phyloP scores from a whole-genome alignment of 2,888 invertebrate species.

The Meandrusa payeni region DNA sequence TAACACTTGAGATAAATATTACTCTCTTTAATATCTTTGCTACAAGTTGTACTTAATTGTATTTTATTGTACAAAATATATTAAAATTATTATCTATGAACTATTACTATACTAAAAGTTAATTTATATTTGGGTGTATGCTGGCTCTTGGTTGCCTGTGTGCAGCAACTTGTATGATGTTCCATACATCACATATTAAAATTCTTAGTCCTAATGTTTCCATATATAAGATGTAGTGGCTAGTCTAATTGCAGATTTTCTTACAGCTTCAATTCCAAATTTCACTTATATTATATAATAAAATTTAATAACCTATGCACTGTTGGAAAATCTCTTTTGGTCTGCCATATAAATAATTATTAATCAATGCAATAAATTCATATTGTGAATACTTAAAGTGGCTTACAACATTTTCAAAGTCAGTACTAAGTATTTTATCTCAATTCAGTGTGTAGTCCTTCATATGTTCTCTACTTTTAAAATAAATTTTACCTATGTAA shows the following conservation, averaged over 20 bases:
- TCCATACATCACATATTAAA: conserved; percentile 75
- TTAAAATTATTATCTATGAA: conserved; percentile 81
- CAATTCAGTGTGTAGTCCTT: conserved; percentile 80
- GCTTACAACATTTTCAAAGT: conserved; percentile 78
- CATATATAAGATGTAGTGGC: conserved; percentile 78
- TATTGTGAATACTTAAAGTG: conserved; percentile 80
- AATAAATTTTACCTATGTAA: conserved; percentile 79
- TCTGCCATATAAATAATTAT: conserved; percentile 78
- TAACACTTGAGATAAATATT: conserved; percentile 79
- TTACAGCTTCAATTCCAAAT: conserved; percentile 80
- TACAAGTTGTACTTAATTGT: conserved; percentile 86
- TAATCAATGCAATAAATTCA: conserved; percentile 77
- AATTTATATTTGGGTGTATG: conserved; percentile 78
- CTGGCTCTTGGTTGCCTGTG: conserved; percentile 75
- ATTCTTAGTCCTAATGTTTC: conserved; percentile 77
- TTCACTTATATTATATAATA: conserved; percentile 72
- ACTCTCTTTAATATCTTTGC: conserved; percentile 84
- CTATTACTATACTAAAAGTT: conserved; percentile 70
- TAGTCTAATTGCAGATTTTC: conserved; percentile 81
- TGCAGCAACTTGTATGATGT: conserved; percentile 79
- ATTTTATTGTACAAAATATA: conserved; percentile 87
- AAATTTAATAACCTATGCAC: conserved; percentile 77
- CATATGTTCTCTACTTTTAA: conserved; percentile 80
- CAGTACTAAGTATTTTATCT: conserved; percentile 78
- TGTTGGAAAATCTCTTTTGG: conserved; percentile 81